These are phyloP conservation scores for Ailuropoda melanoleuca DNA, from an alignment of 2,113 vertebrate species.

Conservation along the genomic window DNA sequence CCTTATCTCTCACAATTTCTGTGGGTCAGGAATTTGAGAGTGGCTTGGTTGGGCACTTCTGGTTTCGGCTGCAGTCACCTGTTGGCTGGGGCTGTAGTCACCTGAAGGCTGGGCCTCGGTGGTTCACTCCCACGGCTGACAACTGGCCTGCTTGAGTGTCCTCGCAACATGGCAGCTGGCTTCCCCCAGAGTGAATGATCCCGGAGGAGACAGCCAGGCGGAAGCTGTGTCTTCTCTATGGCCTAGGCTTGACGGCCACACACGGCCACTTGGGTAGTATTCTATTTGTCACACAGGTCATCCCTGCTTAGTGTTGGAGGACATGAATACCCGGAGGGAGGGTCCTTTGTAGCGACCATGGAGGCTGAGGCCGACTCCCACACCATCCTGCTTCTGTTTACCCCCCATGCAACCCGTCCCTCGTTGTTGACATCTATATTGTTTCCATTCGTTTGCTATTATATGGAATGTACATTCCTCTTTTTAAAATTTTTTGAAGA, in stretches of 20 bases:
- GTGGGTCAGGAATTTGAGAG: not conserved
- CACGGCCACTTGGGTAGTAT: not conserved
- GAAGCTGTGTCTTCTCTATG: not conserved
- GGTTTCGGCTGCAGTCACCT: not conserved
- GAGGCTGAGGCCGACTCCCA: accelerated
- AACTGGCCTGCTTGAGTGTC: not conserved
- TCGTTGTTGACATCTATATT: accelerated
- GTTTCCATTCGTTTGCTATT: not conserved
- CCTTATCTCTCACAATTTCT: not conserved
- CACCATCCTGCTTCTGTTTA: not conserved
- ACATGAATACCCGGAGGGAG: not conserved
- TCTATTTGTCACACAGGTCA: not conserved
- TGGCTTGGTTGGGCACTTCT: not conserved
- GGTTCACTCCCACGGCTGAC: accelerated
- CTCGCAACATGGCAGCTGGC: too few relatives aligned
- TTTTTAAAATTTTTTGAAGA: not conserved
- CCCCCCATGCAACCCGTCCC: not conserved
- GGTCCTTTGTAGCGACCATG: not conserved
- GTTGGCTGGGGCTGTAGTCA: not conserved
- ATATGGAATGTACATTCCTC: accelerated
- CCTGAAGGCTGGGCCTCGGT: not conserved
- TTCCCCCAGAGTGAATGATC: not conserved
- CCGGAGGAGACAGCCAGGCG: too few relatives aligned
- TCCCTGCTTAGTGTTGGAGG: not conserved
- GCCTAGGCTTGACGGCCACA: not conserved